Base-by-base conservation (phyloP, 1,140 invertebrate genomes). In the Ridgeia piscesae region DNA sequence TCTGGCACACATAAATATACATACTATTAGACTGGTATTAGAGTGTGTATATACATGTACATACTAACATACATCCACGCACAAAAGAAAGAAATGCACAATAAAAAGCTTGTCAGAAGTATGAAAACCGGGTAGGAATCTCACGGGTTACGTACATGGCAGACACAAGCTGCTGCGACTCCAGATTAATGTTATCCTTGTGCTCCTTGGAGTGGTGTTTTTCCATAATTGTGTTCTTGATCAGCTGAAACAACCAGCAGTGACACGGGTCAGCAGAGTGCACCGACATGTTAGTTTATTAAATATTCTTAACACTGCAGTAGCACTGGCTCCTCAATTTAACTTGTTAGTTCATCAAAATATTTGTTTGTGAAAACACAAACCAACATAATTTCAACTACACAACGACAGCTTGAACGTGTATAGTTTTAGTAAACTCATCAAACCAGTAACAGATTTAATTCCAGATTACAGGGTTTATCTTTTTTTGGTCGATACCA, bases 171-270 rank as follows among this genome's bases (percentile, higher is more conserved):
- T 92, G 42, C 17, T 92, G 33, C 33, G 33, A 34, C 91, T 92
- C 91, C 88, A 34, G 34, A 34, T 34, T 88, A 89, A 92, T 42
- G n/a, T 34, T 92, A 17, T 92, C 91, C 42, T 89, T 92, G 33
- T 92, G 91, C 34, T 77, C 91, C 88, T 89, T 92, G 0, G 50
- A 34, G 42, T 34, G 50, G 33, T 92, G 91, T 34, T n/a, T 92
- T 1, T 89, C 77, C 42, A 92, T 92, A 31, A 92, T 92, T 6
- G 91, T 92, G 42, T 92, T 92, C 35, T 92, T 92, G 6, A 92
- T 34, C 34, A 88, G 48, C 91, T 92, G 33, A 34, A 58, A 33
- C 33, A 91, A 58, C 14, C 31, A 42, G 9, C 48, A 91, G 9
- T 14, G 27, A 2, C 58, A 8, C 58, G 27, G 27, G 8, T 14